Base-by-base conservation (phyloP, 1,140 invertebrate species). In the Drosophila nebulosa region DNA sequence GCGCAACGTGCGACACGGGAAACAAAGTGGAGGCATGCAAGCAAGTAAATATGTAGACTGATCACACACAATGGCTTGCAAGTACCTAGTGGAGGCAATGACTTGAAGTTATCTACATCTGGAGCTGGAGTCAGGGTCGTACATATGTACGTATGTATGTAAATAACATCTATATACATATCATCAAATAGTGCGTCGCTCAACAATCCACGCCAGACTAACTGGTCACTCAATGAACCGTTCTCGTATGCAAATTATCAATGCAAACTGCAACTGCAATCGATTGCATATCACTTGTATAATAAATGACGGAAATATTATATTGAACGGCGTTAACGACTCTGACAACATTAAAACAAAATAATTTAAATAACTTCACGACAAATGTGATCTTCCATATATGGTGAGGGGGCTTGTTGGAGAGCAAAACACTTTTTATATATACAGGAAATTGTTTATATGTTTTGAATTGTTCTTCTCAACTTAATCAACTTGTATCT, bases 291-390 rank as follows among this genome's bases (percentile, higher is more conserved):
- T 72, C 88, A 86, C 86, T 86, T 86, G 78, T 86, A 70, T 63
- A 85, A 81, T 88, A 86, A 83, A 88, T 88, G 78, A 79, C 83
- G 83, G 83, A 86, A 86, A 72, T 69, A 63, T 52, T 42, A 62
- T 50, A 21, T 14, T 2, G 55, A 35, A 26, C 16, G 63, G 10
- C 68, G 51, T 65, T 58, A 64, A 69, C 62, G 22, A 64, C 55
- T 50, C 53, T 69, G 80, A 84, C 79, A 84, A 66, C 64, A 73
- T 61, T 26, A 55, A 55, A 61, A 55, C 55, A 64, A 61, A 70
- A 50, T 65, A 77, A 84, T 84, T 85, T 73, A 79, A 85, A 85
- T 80, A 69, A 60, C 62, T 74, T 58, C 9, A 39, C 65, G 81
- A 74, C 80, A 85, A 85, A 86, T 85, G 30, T 79, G 73, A 51